Evolutionary conservation across 2,113 vertebrate genomes (phyloP), one percentile per base, ranked within the genome.

Genomic region (Stomatorhinus ivindoensis): DNA sequence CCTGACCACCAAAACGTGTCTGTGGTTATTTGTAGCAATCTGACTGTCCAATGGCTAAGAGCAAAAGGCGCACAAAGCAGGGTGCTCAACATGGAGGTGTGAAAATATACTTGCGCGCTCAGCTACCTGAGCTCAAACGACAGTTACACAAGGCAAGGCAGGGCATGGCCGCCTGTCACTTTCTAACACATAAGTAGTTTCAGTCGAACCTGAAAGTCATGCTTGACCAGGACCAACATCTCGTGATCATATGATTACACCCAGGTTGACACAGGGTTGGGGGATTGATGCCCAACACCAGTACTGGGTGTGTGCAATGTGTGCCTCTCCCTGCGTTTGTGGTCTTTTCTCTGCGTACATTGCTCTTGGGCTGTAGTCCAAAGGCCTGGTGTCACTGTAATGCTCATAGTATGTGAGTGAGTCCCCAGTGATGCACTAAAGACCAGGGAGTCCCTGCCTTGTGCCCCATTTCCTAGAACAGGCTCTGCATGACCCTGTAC

Each of bases 161-260:
- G 73, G 73, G 35, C 73, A 80, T 35, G 73, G 73, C 73, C 35
- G 17, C 73, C 31, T 35, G 73, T 42, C 73, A 35, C 73, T 35
- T 80, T 80, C 31, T 80, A 80, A 76, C 69, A 76, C 31, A 76
- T 39, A 76, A 42, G 73, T 42, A 80, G 73, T 80, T 80, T 80
- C 73, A 80, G 35, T 80, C 31, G 73, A 80, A 80, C 73, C 73
- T 80, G 73, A 80, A 80, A 80, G 73, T 80, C 73, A 80, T 80
- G 73, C 73, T 42, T 80, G 73, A 80, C 73, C 73, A 39, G 73
- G 35, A 80, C 73, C 73, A 80, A 80, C 73, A 39, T 80, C 17
- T 80, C 5, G 5, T 42, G 73, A 80, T 69, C n/a, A 69, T 31
- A 69, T 31, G 9, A 69, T 69, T 69, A 69, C 73, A 80, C 73